phyloP scores from a whole-genome alignment of 92 coral and sea anemone species.

The Micromussa lordhowensis region DNA sequence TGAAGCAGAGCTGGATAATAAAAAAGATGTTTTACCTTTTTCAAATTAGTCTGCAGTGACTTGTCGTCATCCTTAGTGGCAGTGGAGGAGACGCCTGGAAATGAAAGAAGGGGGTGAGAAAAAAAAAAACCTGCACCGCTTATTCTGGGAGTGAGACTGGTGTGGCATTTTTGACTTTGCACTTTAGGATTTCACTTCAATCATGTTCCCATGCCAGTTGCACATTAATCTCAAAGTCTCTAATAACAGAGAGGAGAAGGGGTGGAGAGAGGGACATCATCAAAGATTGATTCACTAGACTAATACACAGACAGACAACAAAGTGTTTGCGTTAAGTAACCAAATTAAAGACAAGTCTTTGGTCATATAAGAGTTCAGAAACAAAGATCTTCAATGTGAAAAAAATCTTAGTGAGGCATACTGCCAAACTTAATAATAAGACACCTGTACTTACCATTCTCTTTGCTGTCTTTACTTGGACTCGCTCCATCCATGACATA shows the following conservation, averaged over 20 bases:
- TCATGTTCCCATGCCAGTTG: neutral
- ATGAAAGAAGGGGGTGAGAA: neutral
- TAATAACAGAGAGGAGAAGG: neutral
- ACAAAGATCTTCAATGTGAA: neutral
- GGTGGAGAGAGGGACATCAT: neutral
- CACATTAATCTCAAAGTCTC: neutral
- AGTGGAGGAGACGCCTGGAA: conserved; percentile 25
- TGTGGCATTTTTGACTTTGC: neutral
- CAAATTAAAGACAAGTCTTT: too few species aligned
- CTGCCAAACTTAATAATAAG: neutral
- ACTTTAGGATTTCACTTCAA: neutral
- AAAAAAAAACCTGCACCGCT: neutral
- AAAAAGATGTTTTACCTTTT: conserved; percentile 6
- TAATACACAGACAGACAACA: neutral
- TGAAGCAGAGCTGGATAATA: too few species aligned
- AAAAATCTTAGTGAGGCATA: neutral
- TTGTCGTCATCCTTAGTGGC: neutral
- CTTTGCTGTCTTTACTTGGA: conserved; percentile 27
- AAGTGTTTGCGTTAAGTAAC: too few species aligned
- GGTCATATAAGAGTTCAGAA: neutral
- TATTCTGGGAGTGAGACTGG: neutral
- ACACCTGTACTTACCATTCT: conserved; percentile 11
- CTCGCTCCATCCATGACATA: conserved; percentile 42
- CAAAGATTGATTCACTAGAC: neutral
- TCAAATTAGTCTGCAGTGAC: neutral